Percentiles rank a stretch among this genome's conserved stretches.
Conservation (phyloP, 1,140 invertebrate species). For the Leucophenga varia region DNA sequence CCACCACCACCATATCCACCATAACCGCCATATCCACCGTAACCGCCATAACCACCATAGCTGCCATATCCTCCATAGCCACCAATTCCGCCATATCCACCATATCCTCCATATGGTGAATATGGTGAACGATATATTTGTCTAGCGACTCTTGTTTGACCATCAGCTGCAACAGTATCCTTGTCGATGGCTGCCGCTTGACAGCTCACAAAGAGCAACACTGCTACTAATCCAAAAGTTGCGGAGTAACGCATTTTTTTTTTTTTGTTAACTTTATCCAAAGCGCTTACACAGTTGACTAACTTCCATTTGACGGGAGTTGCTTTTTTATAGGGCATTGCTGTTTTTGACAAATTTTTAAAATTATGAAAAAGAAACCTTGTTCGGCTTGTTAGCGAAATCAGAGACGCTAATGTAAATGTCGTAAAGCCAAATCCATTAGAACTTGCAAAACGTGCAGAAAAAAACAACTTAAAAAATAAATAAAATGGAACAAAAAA, state of each 20-base stretch:
- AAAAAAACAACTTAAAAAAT: too few species aligned
- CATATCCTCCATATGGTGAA: slow-evolving; percentile 15
- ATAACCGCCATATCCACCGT: background rate
- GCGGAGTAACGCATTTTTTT: too few species aligned
- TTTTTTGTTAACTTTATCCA: too few species aligned
- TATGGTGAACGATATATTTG: slow-evolving; percentile 27
- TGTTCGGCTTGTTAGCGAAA: slow-evolving; percentile 41
- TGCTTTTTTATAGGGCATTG: slow-evolving; percentile 29
- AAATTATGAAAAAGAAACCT: too few species aligned
- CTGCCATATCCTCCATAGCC: slow-evolving; percentile 10
- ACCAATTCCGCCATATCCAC: background rate
- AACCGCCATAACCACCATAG: background rate
- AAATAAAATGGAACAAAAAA: slow-evolving; percentile 33
- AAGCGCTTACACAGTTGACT: too few species aligned
- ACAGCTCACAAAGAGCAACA: too few species aligned
- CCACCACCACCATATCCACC: slow-evolving; percentile 12
- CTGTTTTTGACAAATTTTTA: too few species aligned
- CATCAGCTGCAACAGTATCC: background rate
- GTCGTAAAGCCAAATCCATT: slow-evolving; percentile 52
- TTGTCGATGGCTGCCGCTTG: slow-evolving; percentile 7
- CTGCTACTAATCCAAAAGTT: too few species aligned
- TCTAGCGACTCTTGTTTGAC: background rate
- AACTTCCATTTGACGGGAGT: too few species aligned
- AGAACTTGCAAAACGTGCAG: slow-evolving; percentile 35
- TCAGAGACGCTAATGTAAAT: slow-evolving; percentile 52